These are phyloP conservation scores for Drosophila putrida DNA, from an alignment of 2,888 invertebrate species.

Conservation along the genomic window DNA sequence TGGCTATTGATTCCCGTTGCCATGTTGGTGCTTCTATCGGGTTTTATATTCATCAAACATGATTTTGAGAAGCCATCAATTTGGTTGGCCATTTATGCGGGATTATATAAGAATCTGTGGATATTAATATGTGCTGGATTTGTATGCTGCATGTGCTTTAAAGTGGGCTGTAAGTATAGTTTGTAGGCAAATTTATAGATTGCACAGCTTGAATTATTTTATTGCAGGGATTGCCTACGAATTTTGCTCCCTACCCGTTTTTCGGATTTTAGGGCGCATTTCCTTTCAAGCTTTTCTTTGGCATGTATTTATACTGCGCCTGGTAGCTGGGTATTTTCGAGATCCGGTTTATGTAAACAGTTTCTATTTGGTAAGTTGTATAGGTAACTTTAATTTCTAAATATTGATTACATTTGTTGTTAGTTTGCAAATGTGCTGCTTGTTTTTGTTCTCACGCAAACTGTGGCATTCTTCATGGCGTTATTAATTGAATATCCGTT, in stretches of 20 bases:
- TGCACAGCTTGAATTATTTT: neutral
- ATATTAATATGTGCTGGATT: conserved; percentile 79
- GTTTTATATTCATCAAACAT: conserved; percentile 77
- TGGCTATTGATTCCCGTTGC: conserved; percentile 62
- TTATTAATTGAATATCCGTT: conserved; percentile 78
- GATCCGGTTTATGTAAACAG: conserved; percentile 75
- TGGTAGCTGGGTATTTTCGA: conserved; percentile 57
- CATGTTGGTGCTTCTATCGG: conserved; percentile 66
- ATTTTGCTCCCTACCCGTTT: conserved; percentile 67
- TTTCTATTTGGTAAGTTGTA: conserved; percentile 68
- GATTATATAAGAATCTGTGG: conserved; percentile 84
- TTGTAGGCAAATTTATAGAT: fast-evolving
- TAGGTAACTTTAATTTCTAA: neutral
- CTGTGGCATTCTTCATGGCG: conserved; percentile 67
- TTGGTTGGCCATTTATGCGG: conserved; percentile 85
- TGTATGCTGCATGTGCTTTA: conserved; percentile 76
- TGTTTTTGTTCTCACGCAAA: conserved; percentile 65
- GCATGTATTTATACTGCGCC: conserved; percentile 75
- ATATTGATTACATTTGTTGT: neutral
- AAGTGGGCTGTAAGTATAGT: conserved; percentile 81
- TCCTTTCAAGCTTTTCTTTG: conserved; percentile 83
- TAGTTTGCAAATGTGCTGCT: conserved; percentile 57
- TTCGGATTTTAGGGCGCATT: conserved; percentile 75
- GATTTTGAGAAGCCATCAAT: conserved; percentile 81
- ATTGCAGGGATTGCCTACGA: conserved; percentile 71